Conservation (phyloP, 2,797 vertebrate genomes). For the Coreius guichenoti region DNA sequence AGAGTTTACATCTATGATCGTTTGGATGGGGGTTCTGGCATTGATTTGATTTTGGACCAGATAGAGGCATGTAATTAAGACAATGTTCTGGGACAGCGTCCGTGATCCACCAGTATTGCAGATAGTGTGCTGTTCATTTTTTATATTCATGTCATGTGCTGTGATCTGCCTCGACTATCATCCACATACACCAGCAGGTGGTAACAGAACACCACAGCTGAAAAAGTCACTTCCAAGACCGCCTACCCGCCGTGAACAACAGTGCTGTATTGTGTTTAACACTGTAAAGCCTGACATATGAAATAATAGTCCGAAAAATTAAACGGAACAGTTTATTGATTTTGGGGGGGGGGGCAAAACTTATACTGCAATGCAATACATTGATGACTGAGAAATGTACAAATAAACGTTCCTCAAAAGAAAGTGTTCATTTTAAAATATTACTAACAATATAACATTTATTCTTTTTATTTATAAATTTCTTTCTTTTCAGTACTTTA, state of each 20-base stretch:
- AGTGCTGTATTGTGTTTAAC: background rate
- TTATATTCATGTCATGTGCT: background rate
- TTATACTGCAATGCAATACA: background rate
- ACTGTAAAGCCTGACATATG: background rate
- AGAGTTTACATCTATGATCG: background rate
- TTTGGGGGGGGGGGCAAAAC: background rate
- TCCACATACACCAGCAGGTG: constrained; percentile 51
- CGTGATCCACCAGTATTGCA: background rate
- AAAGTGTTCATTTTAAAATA: background rate
- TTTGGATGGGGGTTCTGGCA: constrained; percentile 10
- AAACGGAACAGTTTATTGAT: background rate
- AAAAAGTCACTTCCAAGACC: background rate
- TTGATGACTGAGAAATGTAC: background rate
- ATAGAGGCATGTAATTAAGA: constrained; percentile 7
- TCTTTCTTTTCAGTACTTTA: too few species aligned
- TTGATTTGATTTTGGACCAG: background rate
- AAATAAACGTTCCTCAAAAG: background rate
- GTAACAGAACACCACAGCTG: constrained; percentile 38
- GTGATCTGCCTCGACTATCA: background rate
- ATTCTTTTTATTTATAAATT: background rate
- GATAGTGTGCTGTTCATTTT: background rate
- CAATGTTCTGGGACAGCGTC: background rate
- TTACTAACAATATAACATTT: background rate
- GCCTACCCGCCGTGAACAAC: background rate
- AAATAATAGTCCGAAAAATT: background rate